Conservation (phyloP, 2,797 vertebrate genomes). For the Apogon hyalosoma region DNA sequence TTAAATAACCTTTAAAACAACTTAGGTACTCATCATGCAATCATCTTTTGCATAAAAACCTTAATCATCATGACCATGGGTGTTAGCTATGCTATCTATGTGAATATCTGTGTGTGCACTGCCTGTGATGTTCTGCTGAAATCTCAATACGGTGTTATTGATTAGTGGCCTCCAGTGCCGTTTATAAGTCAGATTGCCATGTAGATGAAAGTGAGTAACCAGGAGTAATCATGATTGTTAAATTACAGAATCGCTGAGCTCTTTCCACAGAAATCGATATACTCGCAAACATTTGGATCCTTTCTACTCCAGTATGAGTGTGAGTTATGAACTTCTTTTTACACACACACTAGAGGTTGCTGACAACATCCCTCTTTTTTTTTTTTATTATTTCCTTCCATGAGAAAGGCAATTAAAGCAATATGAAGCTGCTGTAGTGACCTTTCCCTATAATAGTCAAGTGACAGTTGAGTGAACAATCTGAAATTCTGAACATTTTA, state of each 20-base stretch:
- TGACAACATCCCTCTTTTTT: background rate
- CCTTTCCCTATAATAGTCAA: background rate
- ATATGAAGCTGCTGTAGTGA: background rate
- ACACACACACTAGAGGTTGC: background rate
- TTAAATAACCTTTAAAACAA: background rate
- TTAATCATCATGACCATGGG: too few relatives aligned
- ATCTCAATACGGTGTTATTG: slow-evolving; percentile 18
- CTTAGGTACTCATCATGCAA: background rate
- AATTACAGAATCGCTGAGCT: slow-evolving; percentile 34
- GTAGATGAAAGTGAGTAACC: slow-evolving; percentile 25
- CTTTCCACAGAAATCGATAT: slow-evolving; percentile 23
- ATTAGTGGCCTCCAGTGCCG: slow-evolving; percentile 24
- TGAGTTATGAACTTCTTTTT: slow-evolving; percentile 5
- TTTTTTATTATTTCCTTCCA: background rate
- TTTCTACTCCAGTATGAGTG: slow-evolving; percentile 11
- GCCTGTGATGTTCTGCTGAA: slow-evolving; percentile 25
- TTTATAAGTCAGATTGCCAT: slow-evolving; percentile 24
- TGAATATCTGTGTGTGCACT: background rate
- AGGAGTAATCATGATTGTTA: slow-evolving; percentile 12
- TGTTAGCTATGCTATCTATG: background rate
- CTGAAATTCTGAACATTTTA: too few relatives aligned
- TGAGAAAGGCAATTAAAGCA: background rate
- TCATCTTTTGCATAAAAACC: background rate
- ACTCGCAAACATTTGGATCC: slow-evolving; percentile 29
- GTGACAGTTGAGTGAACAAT: too few relatives aligned